Percentiles rank a stretch among this genome's conserved stretches.
phyloP scores from a whole-genome alignment of 2,888 invertebrate genomes.

The Enchytraeus crypticus region DNA sequence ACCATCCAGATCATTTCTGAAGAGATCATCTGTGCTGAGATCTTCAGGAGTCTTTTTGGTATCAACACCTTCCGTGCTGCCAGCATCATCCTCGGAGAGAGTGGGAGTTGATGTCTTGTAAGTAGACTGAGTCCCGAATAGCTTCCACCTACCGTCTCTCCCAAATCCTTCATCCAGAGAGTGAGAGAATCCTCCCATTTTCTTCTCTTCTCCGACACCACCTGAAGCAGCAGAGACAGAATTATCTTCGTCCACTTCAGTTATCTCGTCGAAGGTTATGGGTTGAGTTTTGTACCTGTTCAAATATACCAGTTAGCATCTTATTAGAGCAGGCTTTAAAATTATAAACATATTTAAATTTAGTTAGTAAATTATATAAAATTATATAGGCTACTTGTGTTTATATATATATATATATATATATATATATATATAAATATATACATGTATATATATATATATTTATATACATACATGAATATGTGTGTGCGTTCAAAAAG shows the following conservation, averaged over 20 bases:
- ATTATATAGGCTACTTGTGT: too few species aligned
- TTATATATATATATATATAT: too few species aligned
- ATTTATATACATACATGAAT: too few species aligned
- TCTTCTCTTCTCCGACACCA: not conserved
- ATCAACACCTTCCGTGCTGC: not conserved
- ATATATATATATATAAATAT: too few species aligned
- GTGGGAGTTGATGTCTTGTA: not conserved
- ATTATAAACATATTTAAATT: too few species aligned
- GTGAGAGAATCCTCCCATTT: not conserved
- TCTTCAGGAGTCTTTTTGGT: not conserved
- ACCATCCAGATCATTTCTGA: not conserved
- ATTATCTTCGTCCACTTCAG: constrained; percentile 55
- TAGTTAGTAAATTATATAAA: too few species aligned
- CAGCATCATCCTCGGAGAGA: not conserved
- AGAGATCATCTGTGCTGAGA: not conserved
- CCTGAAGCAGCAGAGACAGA: not conserved
- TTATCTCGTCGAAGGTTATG: constrained; percentile 67
- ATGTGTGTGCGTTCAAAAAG: too few species aligned
- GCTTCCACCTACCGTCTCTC: not conserved
- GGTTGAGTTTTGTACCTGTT: constrained; percentile 63
- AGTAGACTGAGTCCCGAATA: not conserved
- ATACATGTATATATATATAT: too few species aligned
- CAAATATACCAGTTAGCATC: too few species aligned
- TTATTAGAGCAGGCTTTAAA: constrained; percentile 51
- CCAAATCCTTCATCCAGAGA: constrained; percentile 1